Base-by-base conservation (phyloP, 2,888 invertebrate species). In the Drosophila lacicola region DNA sequence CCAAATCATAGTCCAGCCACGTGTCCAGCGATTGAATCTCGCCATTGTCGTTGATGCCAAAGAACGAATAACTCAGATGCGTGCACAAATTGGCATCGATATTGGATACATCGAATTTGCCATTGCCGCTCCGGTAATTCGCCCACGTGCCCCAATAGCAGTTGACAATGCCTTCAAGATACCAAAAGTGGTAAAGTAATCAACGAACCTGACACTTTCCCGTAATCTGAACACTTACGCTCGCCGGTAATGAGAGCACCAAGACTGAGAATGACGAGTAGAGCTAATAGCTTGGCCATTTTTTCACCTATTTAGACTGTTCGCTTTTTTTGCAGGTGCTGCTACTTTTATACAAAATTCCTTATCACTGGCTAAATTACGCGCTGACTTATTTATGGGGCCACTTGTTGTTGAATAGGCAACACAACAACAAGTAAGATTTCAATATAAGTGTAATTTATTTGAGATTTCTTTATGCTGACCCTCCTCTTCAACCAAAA, bases 111-210 rank as follows among this genome's bases (percentile, higher is more conserved):
- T 76, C 74, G 46, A 90, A 90, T 13, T 80, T 76, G 2, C 88
- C 90, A 50, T 75, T 58, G 13, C 86, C 90, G 10, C 49, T 58
- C 2, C 82, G 77, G 50, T 88, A 82, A n/a, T 75, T 65, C 33
- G 90, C 78, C 90, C 90, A 91, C 1, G 88, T 89, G 25, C 88
- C 89, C 71, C 75, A 82, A 25, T 91, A 90, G 49, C 90, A 90
- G 46, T 81, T 85, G 8, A 84, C 86, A 46, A 87, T 86, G 45
- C 84, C 88, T 87, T 3, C 10, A 51, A 25, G 11, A 37, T 1
- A 39, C 11, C 11, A 41, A 11, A 9, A 13, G 19, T n/a, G 1
- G 6, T 51, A 45, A 25, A 9, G 14, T 36, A 33, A 46, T 47
- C n/a, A 37, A 4, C 3, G 10, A 3, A 41, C 4, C 2, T 8